Evolutionary conservation across 2,888 invertebrate genomes (phyloP).

Genomic region (Entomobrya multifasciata): DNA sequence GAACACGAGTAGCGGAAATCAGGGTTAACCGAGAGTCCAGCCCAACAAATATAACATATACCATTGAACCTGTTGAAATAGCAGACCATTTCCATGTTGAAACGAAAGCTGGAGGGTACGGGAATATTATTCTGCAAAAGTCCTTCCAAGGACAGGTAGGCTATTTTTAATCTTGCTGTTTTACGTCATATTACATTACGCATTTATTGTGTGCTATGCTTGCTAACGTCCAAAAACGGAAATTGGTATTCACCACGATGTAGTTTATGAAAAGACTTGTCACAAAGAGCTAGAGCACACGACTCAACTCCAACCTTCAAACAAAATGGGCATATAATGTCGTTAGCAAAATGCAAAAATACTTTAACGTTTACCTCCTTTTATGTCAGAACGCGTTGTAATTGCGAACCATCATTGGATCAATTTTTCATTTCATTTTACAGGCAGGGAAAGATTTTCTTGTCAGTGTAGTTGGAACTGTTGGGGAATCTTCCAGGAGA

Average conservation of each 20-base stretch:
- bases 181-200: neutral
- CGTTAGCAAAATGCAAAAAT: too few relatives aligned
- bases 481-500: neutral
- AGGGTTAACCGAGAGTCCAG: constrained; percentile 80
- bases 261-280: too few relatives aligned
- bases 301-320: too few relatives aligned
- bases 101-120: constrained; percentile 46
- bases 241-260: too few relatives aligned
- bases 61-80: constrained; percentile 41
- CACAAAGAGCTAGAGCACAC: too few relatives aligned
- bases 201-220: neutral
- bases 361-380: too few relatives aligned
- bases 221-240: too few relatives aligned
- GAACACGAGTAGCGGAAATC: constrained; percentile 83
- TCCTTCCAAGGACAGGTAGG: constrained; percentile 62
- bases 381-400: too few relatives aligned
- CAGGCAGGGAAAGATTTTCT: constrained; percentile 35
- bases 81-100: constrained; percentile 60
- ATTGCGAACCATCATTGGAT: too few relatives aligned
- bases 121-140: constrained; percentile 51
- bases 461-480: constrained; percentile 47
- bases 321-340: too few relatives aligned
- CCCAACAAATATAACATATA: constrained; percentile 34
- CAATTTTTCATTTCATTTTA: neutral
- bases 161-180: constrained; percentile 9